Evolutionary conservation across 2,113 vertebrate species (phyloP).

Genomic region (Parus major): DNA sequence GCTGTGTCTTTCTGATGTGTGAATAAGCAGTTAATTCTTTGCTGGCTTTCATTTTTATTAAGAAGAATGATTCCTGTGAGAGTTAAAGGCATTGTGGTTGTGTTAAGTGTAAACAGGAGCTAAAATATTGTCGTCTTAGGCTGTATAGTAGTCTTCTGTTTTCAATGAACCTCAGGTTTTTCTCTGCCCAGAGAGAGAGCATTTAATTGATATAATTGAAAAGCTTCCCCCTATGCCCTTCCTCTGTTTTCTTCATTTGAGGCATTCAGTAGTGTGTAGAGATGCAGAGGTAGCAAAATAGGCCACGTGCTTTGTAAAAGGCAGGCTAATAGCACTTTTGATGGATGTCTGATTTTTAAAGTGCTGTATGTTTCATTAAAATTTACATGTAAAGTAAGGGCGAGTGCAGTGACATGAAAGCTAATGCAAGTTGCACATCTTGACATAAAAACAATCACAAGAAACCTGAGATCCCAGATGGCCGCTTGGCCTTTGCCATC

Average conservation of each 20-base stretch:
- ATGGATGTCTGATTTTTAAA: slow-evolving; percentile 75
- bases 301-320: slow-evolving; percentile 67
- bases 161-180: slow-evolving; percentile 58
- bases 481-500: slow-evolving; percentile 85
- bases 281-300: slow-evolving; percentile 63
- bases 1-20: background rate
- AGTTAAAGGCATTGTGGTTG: slow-evolving; percentile 11
- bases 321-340: slow-evolving; percentile 71
- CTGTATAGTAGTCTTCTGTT: slow-evolving; percentile 13
- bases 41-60: slow-evolving; percentile 60
- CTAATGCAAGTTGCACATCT: slow-evolving; percentile 76
- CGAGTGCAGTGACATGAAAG: slow-evolving; percentile 75
- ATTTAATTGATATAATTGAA: slow-evolving; percentile 70
- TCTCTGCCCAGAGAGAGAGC: slow-evolving; percentile 46
- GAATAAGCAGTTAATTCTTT: slow-evolving; percentile 34
- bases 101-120: slow-evolving; percentile 59
- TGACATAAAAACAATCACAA: slow-evolving; percentile 82
- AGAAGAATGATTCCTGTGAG: slow-evolving; percentile 42
- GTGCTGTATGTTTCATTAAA: slow-evolving; percentile 77
- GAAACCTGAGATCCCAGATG: slow-evolving; percentile 84
- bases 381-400: slow-evolving; percentile 79
- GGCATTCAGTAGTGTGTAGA: slow-evolving; percentile 61
- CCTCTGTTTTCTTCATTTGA: background rate
- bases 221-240: background rate
- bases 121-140: slow-evolving; percentile 40